Evolutionary conservation across 2,797 vertebrate genomes (phyloP).

Genomic region (Cryptoprocta ferox): DNA sequence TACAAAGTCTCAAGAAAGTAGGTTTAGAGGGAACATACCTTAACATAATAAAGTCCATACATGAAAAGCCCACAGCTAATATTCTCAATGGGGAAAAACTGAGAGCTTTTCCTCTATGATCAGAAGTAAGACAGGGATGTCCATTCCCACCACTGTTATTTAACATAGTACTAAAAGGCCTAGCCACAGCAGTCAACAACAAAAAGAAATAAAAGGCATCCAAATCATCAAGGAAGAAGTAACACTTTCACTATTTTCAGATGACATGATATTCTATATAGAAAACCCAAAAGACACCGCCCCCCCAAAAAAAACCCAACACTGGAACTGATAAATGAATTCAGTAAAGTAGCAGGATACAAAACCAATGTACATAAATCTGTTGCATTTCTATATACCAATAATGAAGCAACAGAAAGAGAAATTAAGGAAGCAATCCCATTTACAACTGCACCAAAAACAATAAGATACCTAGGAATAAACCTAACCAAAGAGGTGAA

Average conservation of each 20-base stretch:
- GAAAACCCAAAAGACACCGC: neutral
- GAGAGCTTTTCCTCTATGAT: neutral
- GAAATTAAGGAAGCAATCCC: neutral
- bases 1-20: neutral
- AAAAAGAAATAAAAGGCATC: no score
- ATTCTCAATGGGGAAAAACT: neutral
- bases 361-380: neutral
- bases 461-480: neutral
- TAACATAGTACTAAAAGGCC: no score
- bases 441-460: neutral
- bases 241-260: no score
- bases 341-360: neutral
- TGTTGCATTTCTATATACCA: neutral
- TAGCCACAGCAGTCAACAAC: no score
- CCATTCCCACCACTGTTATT: neutral
- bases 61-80: neutral
- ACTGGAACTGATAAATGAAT: neutral
- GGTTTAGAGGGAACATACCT: neutral
- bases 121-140: neutral
- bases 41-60: neutral
- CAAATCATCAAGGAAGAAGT: no score
- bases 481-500: neutral
- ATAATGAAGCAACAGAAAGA: neutral
- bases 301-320: neutral
- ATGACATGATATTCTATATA: no score